A percentile compares a stretch with the other conserved stretches of the same genome.
Conservation (phyloP, 2,113 vertebrate species). For the Siniperca knerii region DNA sequence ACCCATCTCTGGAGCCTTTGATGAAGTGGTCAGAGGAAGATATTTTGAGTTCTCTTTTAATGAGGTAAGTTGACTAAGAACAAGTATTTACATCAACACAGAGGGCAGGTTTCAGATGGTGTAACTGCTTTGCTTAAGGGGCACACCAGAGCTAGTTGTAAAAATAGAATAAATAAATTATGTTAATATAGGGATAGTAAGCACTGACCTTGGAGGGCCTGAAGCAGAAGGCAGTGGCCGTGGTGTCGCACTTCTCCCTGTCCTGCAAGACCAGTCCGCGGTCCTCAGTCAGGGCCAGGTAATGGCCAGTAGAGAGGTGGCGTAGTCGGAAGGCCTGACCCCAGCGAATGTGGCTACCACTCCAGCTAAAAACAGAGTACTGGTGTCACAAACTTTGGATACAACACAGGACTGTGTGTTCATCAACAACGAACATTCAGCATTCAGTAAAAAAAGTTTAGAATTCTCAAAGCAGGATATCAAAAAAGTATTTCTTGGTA, state of each 20-base stretch:
- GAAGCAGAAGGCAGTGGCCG: constrained; percentile 93
- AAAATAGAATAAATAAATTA: constrained; percentile 1
- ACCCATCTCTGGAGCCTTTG: constrained; percentile 24
- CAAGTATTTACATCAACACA: constrained; percentile 23
- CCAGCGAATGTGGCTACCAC: constrained; percentile 95
- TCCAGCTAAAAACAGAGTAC: constrained; percentile 87
- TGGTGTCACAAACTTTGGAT: constrained; percentile 17
- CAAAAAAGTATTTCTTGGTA: no score
- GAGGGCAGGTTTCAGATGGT: not conserved
- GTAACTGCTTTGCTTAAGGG: constrained; percentile 5
- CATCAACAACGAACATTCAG: no score
- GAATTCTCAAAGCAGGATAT: no score
- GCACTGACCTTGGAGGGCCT: constrained; percentile 91
- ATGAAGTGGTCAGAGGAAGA: constrained; percentile 32
- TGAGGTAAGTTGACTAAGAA: constrained; percentile 30
- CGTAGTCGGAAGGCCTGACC: constrained; percentile 94
- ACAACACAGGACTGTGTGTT: not conserved
- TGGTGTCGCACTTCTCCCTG: constrained; percentile 89
- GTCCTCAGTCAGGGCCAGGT: constrained; percentile 92
- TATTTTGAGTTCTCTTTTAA: constrained; percentile 42
- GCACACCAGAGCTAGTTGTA: not conserved
- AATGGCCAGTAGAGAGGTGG: constrained; percentile 95
- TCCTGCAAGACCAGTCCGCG: constrained; percentile 91
- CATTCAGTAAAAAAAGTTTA: no score
- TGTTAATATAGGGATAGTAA: not conserved